phyloP scores from a whole-genome alignment of 2,113 vertebrate species.

The Monopterus albus region DNA sequence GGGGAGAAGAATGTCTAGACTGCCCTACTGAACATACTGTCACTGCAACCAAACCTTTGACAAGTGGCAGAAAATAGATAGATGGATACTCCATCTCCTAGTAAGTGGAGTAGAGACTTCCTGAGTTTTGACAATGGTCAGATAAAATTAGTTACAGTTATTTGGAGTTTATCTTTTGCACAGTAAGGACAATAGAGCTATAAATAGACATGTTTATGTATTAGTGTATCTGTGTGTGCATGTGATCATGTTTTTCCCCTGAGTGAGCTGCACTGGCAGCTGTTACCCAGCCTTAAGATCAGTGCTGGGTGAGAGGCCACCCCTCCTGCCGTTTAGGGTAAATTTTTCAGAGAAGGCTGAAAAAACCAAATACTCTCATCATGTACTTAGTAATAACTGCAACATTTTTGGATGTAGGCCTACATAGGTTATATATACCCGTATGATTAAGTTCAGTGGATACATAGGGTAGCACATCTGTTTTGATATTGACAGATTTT shows the following conservation, averaged over 20 bases:
- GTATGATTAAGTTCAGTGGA: conserved; percentile 64
- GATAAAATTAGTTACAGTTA: too few relatives aligned
- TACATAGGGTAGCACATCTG: conserved; percentile 62
- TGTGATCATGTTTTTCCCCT: background rate
- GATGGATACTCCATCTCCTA: too few relatives aligned
- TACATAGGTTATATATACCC: conserved; percentile 68
- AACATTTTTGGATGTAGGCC: conserved; percentile 59
- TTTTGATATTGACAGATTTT: conserved; percentile 38
- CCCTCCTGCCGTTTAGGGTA: conserved; percentile 39
- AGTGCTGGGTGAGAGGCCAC: conserved; percentile 7
- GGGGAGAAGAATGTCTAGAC: too few relatives aligned
- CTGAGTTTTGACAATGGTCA: too few relatives aligned
- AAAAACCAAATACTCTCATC: conserved; percentile 62
- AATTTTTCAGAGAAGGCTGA: conserved; percentile 36
- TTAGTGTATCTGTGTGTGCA: conserved; percentile 14
- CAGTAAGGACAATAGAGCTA: too few relatives aligned
- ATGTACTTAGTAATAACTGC: conserved; percentile 50
- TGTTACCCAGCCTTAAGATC: conserved; percentile 36
- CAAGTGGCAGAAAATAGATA: too few relatives aligned
- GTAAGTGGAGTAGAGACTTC: too few relatives aligned
- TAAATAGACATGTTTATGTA: too few relatives aligned
- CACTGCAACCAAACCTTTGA: too few relatives aligned
- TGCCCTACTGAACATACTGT: too few relatives aligned
- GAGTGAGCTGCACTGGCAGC: conserved; percentile 18
- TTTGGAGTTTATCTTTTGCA: too few relatives aligned